These are phyloP conservation scores for Blastomussa wellsi DNA, from an alignment of 92 coral and sea anemone species.

Conservation along the genomic window DNA sequence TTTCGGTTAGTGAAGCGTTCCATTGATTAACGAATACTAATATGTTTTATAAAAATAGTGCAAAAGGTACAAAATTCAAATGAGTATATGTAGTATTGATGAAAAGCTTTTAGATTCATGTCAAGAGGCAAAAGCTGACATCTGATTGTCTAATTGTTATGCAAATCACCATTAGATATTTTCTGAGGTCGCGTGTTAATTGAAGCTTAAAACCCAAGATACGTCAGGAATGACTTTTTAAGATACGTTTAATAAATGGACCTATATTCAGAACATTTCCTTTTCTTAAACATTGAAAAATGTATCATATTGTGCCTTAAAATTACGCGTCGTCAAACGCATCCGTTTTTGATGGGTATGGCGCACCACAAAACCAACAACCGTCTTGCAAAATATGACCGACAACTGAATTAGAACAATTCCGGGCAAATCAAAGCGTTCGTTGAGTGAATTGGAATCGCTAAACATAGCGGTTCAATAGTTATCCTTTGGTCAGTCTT, in stretches of 20 bases:
- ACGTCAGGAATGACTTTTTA: not conserved
- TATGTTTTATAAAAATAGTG: not conserved
- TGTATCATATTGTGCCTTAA: not conserved
- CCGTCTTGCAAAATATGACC: not conserved
- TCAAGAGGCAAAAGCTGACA: not conserved
- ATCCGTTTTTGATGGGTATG: not conserved
- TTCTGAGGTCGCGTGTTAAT: not conserved
- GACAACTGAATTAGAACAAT: not conserved
- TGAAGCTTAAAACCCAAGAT: not conserved
- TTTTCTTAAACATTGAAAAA: not conserved
- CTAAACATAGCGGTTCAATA: not conserved
- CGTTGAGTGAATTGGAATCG: not conserved
- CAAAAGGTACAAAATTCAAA: not conserved
- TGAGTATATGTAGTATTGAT: not conserved
- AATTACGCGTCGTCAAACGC: not conserved
- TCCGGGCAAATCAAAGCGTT: not conserved
- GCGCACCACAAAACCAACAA: slow-evolving; percentile 6
- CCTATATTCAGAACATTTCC: not conserved
- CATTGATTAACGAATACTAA: not conserved
- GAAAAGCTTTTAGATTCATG: not conserved
- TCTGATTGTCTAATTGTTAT: not conserved
- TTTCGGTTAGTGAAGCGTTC: not conserved
- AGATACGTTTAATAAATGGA: not conserved
- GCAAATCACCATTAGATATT: not conserved
- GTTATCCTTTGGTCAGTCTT: not conserved